These are phyloP conservation scores for Lissocephala sabroskyi DNA, from an alignment of 2,888 invertebrate genomes.

Conservation along the genomic window DNA sequence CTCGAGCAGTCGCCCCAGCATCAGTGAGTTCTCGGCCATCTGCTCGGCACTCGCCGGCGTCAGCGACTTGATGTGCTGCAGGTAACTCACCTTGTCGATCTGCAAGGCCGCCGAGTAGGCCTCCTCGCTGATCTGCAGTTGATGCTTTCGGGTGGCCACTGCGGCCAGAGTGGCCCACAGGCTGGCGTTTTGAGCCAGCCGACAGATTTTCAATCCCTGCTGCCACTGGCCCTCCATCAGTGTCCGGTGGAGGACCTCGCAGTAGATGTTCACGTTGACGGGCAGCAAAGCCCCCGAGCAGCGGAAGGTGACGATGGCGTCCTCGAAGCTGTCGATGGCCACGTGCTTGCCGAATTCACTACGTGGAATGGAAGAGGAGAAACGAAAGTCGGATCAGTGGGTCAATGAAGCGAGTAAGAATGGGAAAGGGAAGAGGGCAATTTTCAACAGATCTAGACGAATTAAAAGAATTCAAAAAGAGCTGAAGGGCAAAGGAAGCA, in stretches of 20 bases:
- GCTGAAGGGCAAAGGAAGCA: too few relatives aligned
- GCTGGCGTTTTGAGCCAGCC: conserved; percentile 74
- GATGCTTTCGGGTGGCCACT: conserved; percentile 88
- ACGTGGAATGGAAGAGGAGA: too few relatives aligned
- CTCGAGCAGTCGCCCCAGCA: conserved; percentile 70
- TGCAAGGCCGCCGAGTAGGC: conserved; percentile 93
- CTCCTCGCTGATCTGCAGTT: conserved; percentile 92
- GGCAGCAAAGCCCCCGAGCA: conserved; percentile 88
- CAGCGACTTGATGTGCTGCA: conserved; percentile 84
- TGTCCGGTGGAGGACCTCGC: conserved; percentile 77
- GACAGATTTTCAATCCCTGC: conserved; percentile 86
- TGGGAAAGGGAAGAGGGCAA: too few relatives aligned
- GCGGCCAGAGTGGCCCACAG: conserved; percentile 97
- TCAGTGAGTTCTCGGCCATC: conserved; percentile 72
- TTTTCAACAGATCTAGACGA: too few relatives aligned
- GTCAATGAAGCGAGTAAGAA: too few relatives aligned
- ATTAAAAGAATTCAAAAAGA: too few relatives aligned
- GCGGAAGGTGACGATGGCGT: conserved; percentile 87
- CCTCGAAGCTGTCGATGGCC: conserved; percentile 84
- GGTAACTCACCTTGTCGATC: conserved; percentile 88
- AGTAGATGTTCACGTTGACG: conserved; percentile 69
- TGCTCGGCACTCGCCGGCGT: conserved; percentile 69
- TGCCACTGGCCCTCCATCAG: conserved; percentile 87
- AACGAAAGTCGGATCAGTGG: too few relatives aligned
- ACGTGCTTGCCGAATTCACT: conserved; percentile 93